Base-by-base conservation (phyloP, 1,140 invertebrate genomes). In the Drosophila aff. region DNA sequence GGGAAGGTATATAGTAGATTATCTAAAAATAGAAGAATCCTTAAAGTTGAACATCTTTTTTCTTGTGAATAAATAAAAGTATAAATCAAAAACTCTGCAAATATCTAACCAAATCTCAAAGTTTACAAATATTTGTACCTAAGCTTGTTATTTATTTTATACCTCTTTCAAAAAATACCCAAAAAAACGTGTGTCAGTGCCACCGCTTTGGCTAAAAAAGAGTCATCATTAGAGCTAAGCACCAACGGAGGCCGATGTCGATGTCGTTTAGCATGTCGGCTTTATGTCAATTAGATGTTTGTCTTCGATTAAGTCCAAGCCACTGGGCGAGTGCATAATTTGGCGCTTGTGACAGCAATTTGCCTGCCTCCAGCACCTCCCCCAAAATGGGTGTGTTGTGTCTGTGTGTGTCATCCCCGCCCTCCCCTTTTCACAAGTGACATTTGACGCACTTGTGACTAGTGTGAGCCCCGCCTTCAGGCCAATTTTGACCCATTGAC, bases 211-310 rank as follows among this genome's bases (percentile, higher is more conserved):
- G 40, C 55, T 13, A 55, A 38, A 59, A 79, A 63, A 59, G 65
- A 83, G 84, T 65, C 77, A 52, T 74, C 80, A 80, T 87, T 86
- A 73, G 53, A 57, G 66, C 38, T 81, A 63, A 77, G 73, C 72
- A 55, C 43, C 50, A 44, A 41, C 65, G 62, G 62, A 53, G 55
- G 79, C 76, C 47, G 69, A 67, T 67, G 71, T 68, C 69, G 53
- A 62, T 66, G 80, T 87, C 83, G 84, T 89, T 87, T 89, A 80
- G 57, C 74, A 81, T 90, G 84, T 89, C 84, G 84, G 85, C 84
- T 89, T 81, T 81, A 90, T 90, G 84, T 89, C 84, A 89, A 90
- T 89, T 89, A 89, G 85, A 90, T 87, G 81, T 89, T 90, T 89
- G 81, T 78, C 85, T 87, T 74, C 84, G 84, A 87, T 87, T 84